Conservation (phyloP, 2,888 invertebrate genomes). For the Balanococcus diminutus region DNA sequence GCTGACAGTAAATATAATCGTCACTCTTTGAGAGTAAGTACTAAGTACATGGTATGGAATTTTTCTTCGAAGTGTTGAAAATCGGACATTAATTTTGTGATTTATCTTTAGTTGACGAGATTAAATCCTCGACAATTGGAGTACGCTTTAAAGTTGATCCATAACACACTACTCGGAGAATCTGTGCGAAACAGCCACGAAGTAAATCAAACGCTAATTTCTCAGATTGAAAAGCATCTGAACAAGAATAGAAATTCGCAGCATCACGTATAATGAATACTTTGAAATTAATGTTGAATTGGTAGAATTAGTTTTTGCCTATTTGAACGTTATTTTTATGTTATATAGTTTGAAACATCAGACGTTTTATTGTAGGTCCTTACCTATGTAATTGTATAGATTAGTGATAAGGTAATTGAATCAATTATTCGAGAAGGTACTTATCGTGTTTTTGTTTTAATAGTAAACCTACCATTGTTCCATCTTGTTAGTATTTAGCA, state of each 20-base stretch:
- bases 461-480: no score
- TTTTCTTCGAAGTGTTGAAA: background rate
- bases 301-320: no score
- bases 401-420: no score
- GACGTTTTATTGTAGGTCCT: background rate
- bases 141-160: conserved; percentile 27
- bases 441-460: background rate
- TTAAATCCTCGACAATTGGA: background rate
- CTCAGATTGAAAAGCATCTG: conserved; percentile 34
- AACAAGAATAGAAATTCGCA: background rate
- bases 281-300: no score
- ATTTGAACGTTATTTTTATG: no score
- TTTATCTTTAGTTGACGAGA: conserved; percentile 34
- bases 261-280: background rate
- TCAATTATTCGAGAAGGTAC: background rate
- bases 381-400: no score
- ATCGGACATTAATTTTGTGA: background rate
- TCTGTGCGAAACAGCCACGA: conserved; percentile 28
- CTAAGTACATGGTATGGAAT: no score
- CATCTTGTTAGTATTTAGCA: background rate
- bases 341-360: background rate
- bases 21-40: background rate
- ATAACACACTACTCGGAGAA: conserved; percentile 42
- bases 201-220: conserved; percentile 1
- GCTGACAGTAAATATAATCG: background rate